A percentile compares a stretch with the other conserved stretches of the same genome.
Conservation (phyloP, 2,113 vertebrate species). For the Balaeniceps rex region DNA sequence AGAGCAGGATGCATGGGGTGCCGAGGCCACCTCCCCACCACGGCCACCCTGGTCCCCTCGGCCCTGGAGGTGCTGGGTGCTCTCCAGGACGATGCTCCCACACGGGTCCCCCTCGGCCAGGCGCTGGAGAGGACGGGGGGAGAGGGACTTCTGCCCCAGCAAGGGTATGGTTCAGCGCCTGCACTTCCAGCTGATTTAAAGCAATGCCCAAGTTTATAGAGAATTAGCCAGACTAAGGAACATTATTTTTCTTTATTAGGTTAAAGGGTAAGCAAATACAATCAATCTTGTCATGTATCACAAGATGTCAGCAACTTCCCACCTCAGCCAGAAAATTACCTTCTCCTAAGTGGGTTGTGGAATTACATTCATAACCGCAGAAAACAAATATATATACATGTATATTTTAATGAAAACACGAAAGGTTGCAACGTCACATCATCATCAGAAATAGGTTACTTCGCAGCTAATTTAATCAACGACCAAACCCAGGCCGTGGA, state of each 20-base stretch:
- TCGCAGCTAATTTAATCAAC: neutral
- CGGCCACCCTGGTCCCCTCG: neutral
- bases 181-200: constrained; percentile 25
- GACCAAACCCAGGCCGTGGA: neutral
- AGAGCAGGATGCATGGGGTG: neutral
- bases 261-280: constrained; percentile 68
- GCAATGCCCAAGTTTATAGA: neutral
- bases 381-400: constrained; percentile 18
- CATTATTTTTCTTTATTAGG: constrained; percentile 65
- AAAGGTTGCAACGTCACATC: neutral
- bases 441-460: neutral
- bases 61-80: neutral
- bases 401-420: constrained; percentile 22
- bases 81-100: neutral
- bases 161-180: neutral
- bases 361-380: constrained; percentile 40
- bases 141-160: neutral
- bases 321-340: constrained; percentile 64
- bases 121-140: neutral
- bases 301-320: constrained; percentile 66
- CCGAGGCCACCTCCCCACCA: neutral
- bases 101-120: neutral
- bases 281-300: constrained; percentile 65
- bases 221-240: constrained; percentile 35
- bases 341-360: constrained; percentile 44